Conservation (phyloP, 2,797 vertebrate genomes). For the Pseudocheirus occidentalis region DNA sequence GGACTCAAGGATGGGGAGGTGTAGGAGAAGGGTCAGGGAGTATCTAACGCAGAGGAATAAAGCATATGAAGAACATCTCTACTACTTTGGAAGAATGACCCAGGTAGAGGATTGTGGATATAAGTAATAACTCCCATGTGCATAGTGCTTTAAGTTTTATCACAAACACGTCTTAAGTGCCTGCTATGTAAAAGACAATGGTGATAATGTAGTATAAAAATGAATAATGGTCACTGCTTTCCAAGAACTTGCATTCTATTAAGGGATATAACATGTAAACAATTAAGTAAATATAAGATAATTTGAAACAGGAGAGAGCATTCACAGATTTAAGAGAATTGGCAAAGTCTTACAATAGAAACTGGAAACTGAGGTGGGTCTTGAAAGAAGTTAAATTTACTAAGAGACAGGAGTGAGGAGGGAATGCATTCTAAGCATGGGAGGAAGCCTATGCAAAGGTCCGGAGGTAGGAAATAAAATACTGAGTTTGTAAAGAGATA, state of each 20-base stretch:
- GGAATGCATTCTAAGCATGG: neutral
- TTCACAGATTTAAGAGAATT: neutral
- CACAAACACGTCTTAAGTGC: neutral
- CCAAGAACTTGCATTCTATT: neutral
- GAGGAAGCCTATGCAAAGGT: neutral
- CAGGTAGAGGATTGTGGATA: neutral
- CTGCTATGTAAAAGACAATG: neutral
- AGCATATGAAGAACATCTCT: neutral
- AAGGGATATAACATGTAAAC: neutral
- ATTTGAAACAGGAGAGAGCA: neutral
- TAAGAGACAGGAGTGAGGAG: neutral
- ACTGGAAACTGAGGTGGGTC: neutral
- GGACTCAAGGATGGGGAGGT: neutral
- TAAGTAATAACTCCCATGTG: neutral
- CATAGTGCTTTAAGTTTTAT: neutral
- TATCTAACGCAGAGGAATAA: neutral
- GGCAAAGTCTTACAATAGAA: neutral
- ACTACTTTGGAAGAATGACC: neutral
- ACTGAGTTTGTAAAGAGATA: neutral
- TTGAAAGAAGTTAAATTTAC: neutral
- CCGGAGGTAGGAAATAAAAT: neutral
- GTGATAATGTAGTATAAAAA: neutral
- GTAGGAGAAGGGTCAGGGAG: neutral
- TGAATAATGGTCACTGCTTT: neutral
- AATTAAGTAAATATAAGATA: neutral